A percentile compares a stretch with the other conserved stretches of the same genome.
These are phyloP conservation scores for Pandion haliaetus DNA, from an alignment of 2,113 vertebrate genomes.

Conservation along the genomic window DNA sequence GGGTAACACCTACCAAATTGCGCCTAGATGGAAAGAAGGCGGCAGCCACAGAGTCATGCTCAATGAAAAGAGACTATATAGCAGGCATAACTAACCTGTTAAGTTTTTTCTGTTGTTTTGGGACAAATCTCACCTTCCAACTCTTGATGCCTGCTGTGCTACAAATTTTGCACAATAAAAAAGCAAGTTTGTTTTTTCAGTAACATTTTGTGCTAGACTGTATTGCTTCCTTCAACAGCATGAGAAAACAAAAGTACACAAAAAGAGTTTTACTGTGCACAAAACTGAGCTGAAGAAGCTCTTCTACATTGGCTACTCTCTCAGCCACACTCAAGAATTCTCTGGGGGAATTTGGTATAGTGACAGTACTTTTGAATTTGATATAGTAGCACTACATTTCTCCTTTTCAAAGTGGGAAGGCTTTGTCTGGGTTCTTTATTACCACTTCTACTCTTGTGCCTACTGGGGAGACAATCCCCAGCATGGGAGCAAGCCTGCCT, in stretches of 20 bases:
- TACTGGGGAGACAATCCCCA: neutral
- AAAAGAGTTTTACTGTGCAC: neutral
- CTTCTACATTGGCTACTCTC: neutral
- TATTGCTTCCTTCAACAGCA: neutral
- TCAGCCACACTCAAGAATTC: neutral
- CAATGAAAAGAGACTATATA: accelerated
- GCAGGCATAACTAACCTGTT: neutral
- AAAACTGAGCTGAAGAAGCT: neutral
- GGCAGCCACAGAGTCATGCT: neutral
- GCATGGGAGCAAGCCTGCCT: neutral
- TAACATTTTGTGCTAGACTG: neutral
- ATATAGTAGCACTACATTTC: neutral
- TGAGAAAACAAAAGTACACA: neutral
- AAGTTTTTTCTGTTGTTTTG: neutral
- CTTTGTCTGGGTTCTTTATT: neutral
- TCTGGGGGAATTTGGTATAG: neutral
- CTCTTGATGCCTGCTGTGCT: neutral
- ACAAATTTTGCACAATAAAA: neutral
- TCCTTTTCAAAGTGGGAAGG: neutral
- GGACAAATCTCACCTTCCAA: neutral
- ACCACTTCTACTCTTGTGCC: neutral
- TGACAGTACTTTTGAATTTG: neutral
- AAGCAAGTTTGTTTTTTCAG: neutral
- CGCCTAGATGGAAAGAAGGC: neutral
- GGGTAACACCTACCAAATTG: neutral